Percentiles rank a stretch among this genome's conserved stretches.
Conservation (phyloP, 2,888 invertebrate species). For the Ormyrus thymus region DNA sequence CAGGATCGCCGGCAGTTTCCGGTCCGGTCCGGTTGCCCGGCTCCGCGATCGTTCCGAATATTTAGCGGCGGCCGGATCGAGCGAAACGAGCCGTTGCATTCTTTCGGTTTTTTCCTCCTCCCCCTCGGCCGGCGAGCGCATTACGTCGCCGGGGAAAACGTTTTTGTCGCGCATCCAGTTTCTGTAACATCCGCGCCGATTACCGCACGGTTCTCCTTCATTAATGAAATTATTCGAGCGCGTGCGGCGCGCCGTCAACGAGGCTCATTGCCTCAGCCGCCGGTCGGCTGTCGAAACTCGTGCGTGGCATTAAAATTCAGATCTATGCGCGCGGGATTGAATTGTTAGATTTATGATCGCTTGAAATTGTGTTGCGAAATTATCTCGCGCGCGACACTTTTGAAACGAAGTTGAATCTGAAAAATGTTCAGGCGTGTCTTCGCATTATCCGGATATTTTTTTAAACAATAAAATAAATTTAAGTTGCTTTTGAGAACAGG, state of each 20-base stretch:
- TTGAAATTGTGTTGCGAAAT: no score
- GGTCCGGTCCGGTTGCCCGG: conserved; percentile 33
- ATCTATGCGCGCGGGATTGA: no score
- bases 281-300: no score
- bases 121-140: neutral
- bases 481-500: no score
- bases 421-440: no score
- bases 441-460: no score
- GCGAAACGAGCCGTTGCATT: conserved; percentile 30
- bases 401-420: no score
- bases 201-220: conserved; percentile 1
- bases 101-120: neutral
- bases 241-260: neutral
- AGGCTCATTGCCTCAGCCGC: no score
- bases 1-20: conserved; percentile 47
- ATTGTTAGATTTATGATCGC: no score
- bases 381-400: no score
- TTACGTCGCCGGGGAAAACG: conserved; percentile 9
- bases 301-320: no score
- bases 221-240: conserved; percentile 20
- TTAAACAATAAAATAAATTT: no score
- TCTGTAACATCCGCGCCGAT: conserved; percentile 5
- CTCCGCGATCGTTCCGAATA: conserved; percentile 25
- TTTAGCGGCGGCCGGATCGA: neutral
- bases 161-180: conserved; percentile 1